Percentiles rank a stretch among this genome's conserved stretches.
Conservation (phyloP, 2,113 vertebrate genomes). For the Pterocles orientalis region DNA sequence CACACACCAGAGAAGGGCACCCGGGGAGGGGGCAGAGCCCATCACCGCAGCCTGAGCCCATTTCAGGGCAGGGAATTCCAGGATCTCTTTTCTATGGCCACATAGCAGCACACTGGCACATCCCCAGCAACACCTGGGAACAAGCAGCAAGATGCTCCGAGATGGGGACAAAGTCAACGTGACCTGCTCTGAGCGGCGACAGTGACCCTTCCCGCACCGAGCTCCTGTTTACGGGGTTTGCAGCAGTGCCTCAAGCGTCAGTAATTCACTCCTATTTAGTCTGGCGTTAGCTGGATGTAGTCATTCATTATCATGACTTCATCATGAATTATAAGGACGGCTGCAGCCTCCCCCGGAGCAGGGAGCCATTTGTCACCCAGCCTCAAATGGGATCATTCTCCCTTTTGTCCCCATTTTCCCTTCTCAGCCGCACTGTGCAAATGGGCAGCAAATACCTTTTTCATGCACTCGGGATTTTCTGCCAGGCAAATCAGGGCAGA, state of each 20-base stretch:
- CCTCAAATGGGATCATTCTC: background rate
- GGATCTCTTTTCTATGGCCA: background rate
- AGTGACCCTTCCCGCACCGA: background rate
- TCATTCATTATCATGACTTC: background rate
- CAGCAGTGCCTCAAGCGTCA: background rate
- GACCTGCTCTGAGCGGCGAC: background rate
- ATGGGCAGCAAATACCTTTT: background rate
- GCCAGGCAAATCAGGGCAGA: background rate
- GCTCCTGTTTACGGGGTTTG: background rate
- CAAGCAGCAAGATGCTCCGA: background rate
- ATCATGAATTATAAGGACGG: background rate
- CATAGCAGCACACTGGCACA: too few species aligned
- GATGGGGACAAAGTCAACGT: accelerated
- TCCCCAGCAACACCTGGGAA: accelerated
- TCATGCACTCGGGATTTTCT: background rate
- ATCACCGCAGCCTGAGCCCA: background rate
- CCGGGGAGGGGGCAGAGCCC: background rate
- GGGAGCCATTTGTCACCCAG: background rate
- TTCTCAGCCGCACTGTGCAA: background rate
- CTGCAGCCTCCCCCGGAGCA: background rate
- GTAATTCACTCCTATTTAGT: background rate
- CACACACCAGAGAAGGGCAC: accelerated
- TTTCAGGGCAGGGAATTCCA: background rate
- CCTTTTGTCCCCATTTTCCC: background rate
- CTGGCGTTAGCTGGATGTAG: background rate